These are phyloP conservation scores for Nemopilema nomurai DNA, from an alignment of 30 jellyfish, hydroid and myxozoan genomes.

Conservation along the genomic window DNA sequence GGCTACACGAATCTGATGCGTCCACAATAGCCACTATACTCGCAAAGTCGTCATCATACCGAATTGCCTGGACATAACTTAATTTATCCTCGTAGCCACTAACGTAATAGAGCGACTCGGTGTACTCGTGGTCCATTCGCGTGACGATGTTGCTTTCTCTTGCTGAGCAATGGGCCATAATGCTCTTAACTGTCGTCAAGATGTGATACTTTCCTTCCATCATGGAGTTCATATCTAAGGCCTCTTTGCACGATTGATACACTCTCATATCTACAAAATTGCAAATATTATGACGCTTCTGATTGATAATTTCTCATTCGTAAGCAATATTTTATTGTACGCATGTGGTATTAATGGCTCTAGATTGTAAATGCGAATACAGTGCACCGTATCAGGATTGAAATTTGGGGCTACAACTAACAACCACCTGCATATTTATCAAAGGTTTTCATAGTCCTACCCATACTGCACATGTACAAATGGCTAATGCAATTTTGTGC, in stretches of 20 bases:
- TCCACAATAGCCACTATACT: conserved; percentile 12
- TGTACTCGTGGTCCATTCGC: not conserved
- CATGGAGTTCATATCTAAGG: conserved; percentile 2
- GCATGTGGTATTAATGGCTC: too few relatives aligned
- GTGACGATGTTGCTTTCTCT: not conserved
- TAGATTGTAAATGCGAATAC: too few relatives aligned
- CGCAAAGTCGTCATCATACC: conserved; percentile 14
- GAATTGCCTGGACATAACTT: not conserved
- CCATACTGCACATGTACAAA: too few relatives aligned
- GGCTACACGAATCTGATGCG: conserved; percentile 32
- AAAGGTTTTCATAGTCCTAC: too few relatives aligned
- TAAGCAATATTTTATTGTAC: too few relatives aligned
- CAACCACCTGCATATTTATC: too few relatives aligned
- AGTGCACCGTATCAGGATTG: too few relatives aligned
- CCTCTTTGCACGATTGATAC: conserved; percentile 21
- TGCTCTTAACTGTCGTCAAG: not conserved
- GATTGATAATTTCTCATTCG: too few relatives aligned
- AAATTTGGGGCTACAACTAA: too few relatives aligned
- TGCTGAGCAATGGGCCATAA: conserved; percentile 5
- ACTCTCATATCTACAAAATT: conserved; percentile 5
- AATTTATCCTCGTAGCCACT: conserved; percentile 13
- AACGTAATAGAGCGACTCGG: not conserved
- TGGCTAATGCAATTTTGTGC: too few relatives aligned
- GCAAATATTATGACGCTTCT: too few relatives aligned
- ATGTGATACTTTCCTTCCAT: conserved; percentile 5